Evolutionary conservation across 2,113 vertebrate species (phyloP), one percentile per base, ranked within the genome.

Genomic region (Sylvilagus bachmani): DNA sequence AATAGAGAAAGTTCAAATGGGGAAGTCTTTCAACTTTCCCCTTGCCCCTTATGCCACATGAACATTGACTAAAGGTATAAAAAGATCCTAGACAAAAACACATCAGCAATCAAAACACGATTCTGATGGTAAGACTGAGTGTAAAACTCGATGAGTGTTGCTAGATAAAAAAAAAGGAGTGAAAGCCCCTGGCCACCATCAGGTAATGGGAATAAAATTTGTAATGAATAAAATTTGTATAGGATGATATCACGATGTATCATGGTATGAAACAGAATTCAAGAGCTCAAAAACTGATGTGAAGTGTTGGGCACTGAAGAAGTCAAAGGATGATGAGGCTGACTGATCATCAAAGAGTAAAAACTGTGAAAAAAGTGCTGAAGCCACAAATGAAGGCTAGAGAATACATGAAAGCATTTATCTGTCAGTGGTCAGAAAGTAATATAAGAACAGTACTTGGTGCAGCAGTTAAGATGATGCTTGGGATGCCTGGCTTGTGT

Each of bases 21-120:
- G 22, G 29, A 90, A 62, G 27, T 61, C 29, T 9, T 64, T 75
- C 38, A 64, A 75, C 58, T 38, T 7, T 96, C 49, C 85, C 31
- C 8, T 33, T 85, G 66, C 77, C 19, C 29, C 80, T 90, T 88
- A 84, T 71, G 49, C 19, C 27, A 86, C 14, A 69, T 82, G 25
- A 96, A n/a, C 31, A 93, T n/a, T 44, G 22, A 86, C 53, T 71
- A 93, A 86, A 96, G 71, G 8, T 51, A 10, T 67, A 51, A 91
- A 89, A 88, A 16, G 31, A 70, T 94, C 73, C 73, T 62, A 53
- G 31, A 92, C 66, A 74, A 96, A 62, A 92, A 82, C 16, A 86
- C 67, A 82, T n/a, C 21, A 58, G 49, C 58, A 51, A 75, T 80
- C 69, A 75, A 85, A 86, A 83, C 21, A 87, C 53, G 31, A 70